These are phyloP conservation scores for Pangasius larnaudii DNA, from an alignment of 2,797 vertebrate species.

Conservation along the genomic window DNA sequence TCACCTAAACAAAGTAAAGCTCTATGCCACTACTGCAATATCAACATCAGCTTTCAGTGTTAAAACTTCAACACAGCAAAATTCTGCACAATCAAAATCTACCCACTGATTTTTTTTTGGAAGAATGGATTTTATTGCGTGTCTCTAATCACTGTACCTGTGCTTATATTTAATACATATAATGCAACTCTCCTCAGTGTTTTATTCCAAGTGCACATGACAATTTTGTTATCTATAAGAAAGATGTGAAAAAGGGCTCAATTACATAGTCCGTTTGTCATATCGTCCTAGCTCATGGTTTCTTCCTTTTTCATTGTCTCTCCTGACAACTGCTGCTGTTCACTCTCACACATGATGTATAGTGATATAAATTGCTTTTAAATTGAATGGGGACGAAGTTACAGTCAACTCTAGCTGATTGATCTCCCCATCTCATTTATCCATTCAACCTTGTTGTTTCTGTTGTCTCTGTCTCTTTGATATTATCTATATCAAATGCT, in stretches of 20 bases:
- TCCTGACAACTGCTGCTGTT: constrained; percentile 8
- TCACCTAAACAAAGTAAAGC: neutral
- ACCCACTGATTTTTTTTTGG: neutral
- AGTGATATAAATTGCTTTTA: constrained; percentile 15
- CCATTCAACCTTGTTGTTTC: neutral
- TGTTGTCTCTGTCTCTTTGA: neutral
- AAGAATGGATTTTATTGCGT: neutral
- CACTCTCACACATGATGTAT: constrained; percentile 18
- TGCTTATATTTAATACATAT: too few relatives aligned
- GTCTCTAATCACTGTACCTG: neutral
- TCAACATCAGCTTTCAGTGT: neutral
- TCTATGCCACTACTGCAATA: neutral
- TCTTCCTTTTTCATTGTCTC: constrained; percentile 3
- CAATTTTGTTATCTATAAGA: constrained; percentile 9
- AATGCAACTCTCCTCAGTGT: neutral
- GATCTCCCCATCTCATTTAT: neutral
- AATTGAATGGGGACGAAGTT: constrained; percentile 9
- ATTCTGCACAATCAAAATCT: neutral
- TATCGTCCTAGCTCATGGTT: neutral
- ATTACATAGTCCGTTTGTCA: constrained; percentile 15
- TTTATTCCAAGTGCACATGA: neutral
- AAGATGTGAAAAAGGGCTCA: neutral
- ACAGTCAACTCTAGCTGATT: constrained; percentile 6
- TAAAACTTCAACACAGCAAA: neutral
- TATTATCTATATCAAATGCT: neutral